A percentile compares a stretch with the other conserved stretches of the same genome.
Evolutionary conservation across 2,113 vertebrate genomes (phyloP).

Genomic region (Pseudonaja textilis): DNA sequence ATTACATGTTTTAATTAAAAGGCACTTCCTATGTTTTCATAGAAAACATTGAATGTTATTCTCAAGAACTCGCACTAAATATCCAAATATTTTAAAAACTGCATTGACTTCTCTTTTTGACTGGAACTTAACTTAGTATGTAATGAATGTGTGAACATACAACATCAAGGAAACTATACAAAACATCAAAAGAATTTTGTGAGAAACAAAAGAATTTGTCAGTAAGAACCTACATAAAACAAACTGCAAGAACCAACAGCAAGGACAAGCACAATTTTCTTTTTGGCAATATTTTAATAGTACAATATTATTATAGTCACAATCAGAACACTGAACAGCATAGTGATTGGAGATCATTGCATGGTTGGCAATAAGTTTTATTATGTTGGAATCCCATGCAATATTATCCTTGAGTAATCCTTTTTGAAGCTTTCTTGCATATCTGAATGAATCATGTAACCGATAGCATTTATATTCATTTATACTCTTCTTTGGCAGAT

Average conservation of each 20-base stretch:
- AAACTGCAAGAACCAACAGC: not conserved
- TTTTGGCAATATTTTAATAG: not conserved
- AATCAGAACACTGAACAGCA: not conserved
- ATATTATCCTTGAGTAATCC: not conserved
- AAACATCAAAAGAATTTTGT: not conserved
- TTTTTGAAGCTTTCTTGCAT: not conserved
- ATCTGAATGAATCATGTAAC: not conserved
- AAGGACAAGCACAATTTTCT: not conserved
- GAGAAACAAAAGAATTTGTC: not conserved
- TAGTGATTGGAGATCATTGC: not conserved
- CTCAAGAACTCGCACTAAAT: not conserved
- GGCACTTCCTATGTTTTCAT: slow-evolving; percentile 10
- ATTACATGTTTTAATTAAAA: slow-evolving; percentile 1
- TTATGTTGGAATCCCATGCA: not conserved
- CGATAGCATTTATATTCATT: not conserved
- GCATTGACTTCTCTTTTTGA: not conserved
- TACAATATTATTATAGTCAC: not conserved
- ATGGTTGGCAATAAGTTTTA: not conserved
- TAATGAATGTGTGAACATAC: not conserved
- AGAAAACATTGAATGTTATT: not conserved
- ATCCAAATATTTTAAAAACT: not conserved
- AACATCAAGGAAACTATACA: not conserved
- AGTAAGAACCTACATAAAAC: not conserved
- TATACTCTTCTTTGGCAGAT: not conserved
- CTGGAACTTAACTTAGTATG: not conserved